Evolutionary conservation across 92 coral and sea anemone genomes (phyloP), one percentile per base, ranked within the genome.

Genomic region (Chrysogorgia sp.): DNA sequence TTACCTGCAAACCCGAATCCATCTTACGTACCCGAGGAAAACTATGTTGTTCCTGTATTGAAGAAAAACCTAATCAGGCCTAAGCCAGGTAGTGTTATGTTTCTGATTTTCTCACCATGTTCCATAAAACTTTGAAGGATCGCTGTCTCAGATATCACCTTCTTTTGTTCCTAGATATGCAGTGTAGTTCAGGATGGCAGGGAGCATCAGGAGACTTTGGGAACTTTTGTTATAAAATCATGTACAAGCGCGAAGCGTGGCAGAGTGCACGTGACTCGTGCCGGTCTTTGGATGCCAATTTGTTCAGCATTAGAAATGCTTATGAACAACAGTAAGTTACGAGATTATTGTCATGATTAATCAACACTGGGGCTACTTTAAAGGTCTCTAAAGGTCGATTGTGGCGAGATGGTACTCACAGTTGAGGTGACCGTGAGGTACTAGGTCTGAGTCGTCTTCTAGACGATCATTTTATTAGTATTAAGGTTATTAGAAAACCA

Each of bases 181-280:
- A 94, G 79, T 94, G 98, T 47, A 97, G 93, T 6, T 85, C 82
- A 58, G 98, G 98, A 55, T 94, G 98, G 98, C 84, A 77, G 29
- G 98, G 98, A 23, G 98, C 98, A 14, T 81, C 84, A 13, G 98
- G 98, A 2, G 98, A 94, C 83, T 94, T 91, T 59, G 98, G 97
- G 26, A 87, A 92, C 64, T 94, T 94, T 85, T 94, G 98, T 55
- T 94, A 94, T 78, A 83, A 92, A 57, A 87, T 89, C 7, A 72
- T 86, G 3, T 91, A 83, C 85, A 88, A 87, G 5, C 88, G 69
- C 30, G 86, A 86, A 70, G 67, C 87, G 0, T 94, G 98, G 98
- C 87, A 91, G 70, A 79, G 83, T 68, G 94, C 98, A 57, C 96
- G 84, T 62, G 78, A 77, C 26, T 77, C 88, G 15, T 94, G 98